Evolutionary conservation across 2,113 vertebrate genomes (phyloP).

Genomic region (Poeciliopsis prolifica): DNA sequence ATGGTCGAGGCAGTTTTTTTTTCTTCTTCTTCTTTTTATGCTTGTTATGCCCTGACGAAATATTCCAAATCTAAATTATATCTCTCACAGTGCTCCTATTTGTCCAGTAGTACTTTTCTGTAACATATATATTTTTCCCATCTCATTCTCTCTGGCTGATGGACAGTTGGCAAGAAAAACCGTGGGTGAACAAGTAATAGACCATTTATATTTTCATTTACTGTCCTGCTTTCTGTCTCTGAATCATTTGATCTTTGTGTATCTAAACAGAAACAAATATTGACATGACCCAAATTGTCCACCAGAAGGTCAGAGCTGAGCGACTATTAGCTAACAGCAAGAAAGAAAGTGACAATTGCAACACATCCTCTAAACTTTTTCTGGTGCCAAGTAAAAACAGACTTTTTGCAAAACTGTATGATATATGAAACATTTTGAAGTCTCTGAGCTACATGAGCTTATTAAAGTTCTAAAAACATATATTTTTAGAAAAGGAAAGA

Average conservation of each 20-base stretch:
- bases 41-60: slow-evolving; percentile 20
- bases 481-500: no score
- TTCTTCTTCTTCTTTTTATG: neutral
- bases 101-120: slow-evolving; percentile 12
- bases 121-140: slow-evolving; percentile 26
- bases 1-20: slow-evolving; percentile 17
- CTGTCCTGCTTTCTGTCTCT: slow-evolving; percentile 16
- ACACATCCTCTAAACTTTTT: neutral
- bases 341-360: slow-evolving; percentile 29
- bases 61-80: slow-evolving; percentile 55
- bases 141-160: slow-evolving; percentile 52
- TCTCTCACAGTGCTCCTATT: slow-evolving; percentile 29
- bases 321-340: slow-evolving; percentile 22
- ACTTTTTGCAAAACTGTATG: slow-evolving; percentile 3
- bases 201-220: slow-evolving; percentile 58
- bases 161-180: slow-evolving; percentile 76
- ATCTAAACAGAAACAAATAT: slow-evolving; percentile 36
- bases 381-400: neutral
- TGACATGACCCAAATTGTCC: slow-evolving; percentile 11
- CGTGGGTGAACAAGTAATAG: slow-evolving; percentile 72
- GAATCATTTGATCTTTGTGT: slow-evolving; percentile 2
- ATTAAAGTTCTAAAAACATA: no score
- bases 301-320: slow-evolving; percentile 27
- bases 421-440: neutral
- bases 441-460: neutral